Evolutionary conservation across 1,140 invertebrate genomes (phyloP), one percentile per base, ranked within the genome.

Genomic region (Cheumatopsyche charites): DNA sequence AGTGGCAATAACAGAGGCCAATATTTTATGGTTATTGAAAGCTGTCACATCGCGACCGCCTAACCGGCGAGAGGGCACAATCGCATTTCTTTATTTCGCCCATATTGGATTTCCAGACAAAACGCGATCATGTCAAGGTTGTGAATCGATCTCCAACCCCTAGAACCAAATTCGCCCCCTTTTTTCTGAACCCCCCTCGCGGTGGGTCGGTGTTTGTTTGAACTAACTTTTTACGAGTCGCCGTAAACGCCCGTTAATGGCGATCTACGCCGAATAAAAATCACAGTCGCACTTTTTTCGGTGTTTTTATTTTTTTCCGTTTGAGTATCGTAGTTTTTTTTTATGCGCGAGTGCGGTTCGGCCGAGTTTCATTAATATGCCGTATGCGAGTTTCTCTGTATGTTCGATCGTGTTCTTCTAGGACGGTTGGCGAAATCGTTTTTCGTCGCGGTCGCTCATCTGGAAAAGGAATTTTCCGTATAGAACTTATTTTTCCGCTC

Each of bases 1-100:
- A 41, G 25, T 25, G 43, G 72, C 62, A 73, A 70, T 70, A 73
- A 70, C 62, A 55, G 23, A 26, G 15, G 36, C 67, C 68, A 70
- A 73, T 73, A 70, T 73, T 69, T 73, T 73, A 73, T 73, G 61
- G 67, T 73, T 73, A 73, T 73, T 73, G 72, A 73, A 70, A 70
- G 61, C 67, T 70, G 72, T 73, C 72, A 70, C 62, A 73, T 42
- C 26, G 42, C 26, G 67, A 62, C 13, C 69, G 25, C 23, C 47
- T 36, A 41, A 11, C 49, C 9, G 41, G 61, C 23, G 13, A n/a
- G 42, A 63, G 25, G 29, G 62, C 36, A 70, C 68, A 71, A 71
- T 71, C 69, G 36, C 61, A 71, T 71, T 71, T 71, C 26, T 36
- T 65, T 52, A 71, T 63, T 55, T 67, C 45, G 5, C 2, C 42